Base-by-base conservation (phyloP, 2,888 invertebrate species). In the Trypoxylon attenuatum region DNA sequence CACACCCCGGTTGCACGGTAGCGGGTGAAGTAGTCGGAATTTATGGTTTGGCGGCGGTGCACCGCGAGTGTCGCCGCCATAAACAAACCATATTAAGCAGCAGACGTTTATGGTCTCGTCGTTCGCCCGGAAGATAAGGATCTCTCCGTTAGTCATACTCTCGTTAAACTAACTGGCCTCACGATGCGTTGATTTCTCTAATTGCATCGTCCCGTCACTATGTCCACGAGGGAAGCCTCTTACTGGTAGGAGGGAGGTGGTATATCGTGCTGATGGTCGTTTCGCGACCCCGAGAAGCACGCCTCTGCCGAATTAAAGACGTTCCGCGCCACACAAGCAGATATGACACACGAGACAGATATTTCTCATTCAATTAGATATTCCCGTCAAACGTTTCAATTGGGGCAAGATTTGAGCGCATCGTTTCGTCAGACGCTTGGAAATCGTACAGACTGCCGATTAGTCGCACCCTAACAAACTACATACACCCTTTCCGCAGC, bases 11-110 rank as follows among this genome's bases (percentile, higher is more conserved):
- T 33, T 52, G 55, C 16, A 22, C 10, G 6, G 41, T 25, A 38
- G 27, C 33, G 47, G 47, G 47, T 54, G 67, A 68, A 67, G 68
- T 50, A 64, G 69, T 10, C 61, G 65, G 70, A 76, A 79, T 80
- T 80, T 80, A 80, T 77, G 73, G 73, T 71, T 52, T 13, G 33
- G 33, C 66, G 69, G 55, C 66, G 72, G 47, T 51, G 71, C 64
- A 53, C 57, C 62, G 71, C 69, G 73, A 69, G 73, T 80, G 80
- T 79, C 79, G 65, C 74, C 69, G 76, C 74, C 79, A 80, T 83
- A 82, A 82, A 83, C 81, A 82, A 82, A 77, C 75, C 76, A 71
- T 81, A 80, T 77, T 82, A 81, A 83, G 79, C 77, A 22, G 41
- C 57, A 53, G 55, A 66, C 72, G 62, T 73, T 73, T 68, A 63